Percentiles rank a stretch among this genome's conserved stretches.
Evolutionary conservation across 2,113 vertebrate genomes (phyloP).

Genomic region (Nycticorax nycticorax): DNA sequence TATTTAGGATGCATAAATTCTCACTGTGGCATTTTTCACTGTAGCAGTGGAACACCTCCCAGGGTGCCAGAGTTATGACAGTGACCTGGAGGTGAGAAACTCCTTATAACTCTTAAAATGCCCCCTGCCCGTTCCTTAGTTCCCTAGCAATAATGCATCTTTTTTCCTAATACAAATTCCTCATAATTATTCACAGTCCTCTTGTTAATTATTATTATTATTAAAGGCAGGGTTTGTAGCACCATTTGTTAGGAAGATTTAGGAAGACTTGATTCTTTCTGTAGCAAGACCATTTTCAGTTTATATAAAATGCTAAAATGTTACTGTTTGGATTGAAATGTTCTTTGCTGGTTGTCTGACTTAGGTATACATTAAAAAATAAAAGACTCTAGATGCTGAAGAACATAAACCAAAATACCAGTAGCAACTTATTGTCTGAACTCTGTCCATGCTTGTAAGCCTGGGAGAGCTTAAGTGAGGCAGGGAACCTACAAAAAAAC

Average conservation of each 20-base stretch:
- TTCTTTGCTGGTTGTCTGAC: not conserved
- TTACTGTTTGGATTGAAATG: not conserved
- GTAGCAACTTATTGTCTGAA: not conserved
- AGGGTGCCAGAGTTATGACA: not conserved
- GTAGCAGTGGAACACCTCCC: not conserved
- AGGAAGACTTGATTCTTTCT: not conserved
- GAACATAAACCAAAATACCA: not conserved
- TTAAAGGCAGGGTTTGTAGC: not conserved
- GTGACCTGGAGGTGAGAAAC: not conserved
- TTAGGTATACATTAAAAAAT: not conserved
- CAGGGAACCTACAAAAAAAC: not conserved
- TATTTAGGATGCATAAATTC: not conserved
- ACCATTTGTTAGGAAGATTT: not conserved
- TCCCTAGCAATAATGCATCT: not conserved
- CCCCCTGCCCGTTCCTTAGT: not conserved
- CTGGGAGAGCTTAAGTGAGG: not conserved
- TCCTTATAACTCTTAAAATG: not conserved
- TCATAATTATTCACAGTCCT: not conserved
- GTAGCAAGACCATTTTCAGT: not conserved
- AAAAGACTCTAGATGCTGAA: not conserved
- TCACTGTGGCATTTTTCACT: not conserved
- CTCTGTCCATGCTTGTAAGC: not conserved
- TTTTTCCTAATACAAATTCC: not conserved
- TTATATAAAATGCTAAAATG: not conserved
- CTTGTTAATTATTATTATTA: not conserved